These are phyloP conservation scores for Chelon labrosus DNA, from an alignment of 2,797 vertebrate genomes.

Conservation along the genomic window DNA sequence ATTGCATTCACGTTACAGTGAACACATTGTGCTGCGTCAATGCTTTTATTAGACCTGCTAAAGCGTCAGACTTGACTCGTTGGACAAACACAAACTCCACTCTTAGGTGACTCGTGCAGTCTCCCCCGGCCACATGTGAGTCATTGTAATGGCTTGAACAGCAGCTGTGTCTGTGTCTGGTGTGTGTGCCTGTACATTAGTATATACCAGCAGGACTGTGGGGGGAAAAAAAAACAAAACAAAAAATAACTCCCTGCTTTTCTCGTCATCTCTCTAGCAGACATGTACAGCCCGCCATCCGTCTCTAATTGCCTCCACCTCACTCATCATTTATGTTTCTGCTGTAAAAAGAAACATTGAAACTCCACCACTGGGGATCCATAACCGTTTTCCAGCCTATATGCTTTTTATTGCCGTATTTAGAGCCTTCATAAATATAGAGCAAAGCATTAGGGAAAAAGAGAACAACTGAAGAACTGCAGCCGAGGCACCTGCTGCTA, in stretches of 20 bases:
- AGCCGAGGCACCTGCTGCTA: conserved; percentile 71
- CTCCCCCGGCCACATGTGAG: conserved; percentile 61
- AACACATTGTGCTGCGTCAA: conserved; percentile 4
- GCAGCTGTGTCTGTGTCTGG: conserved; percentile 61
- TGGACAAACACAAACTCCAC: conserved; percentile 55
- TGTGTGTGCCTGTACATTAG: conserved; percentile 47
- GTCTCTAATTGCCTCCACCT: conserved; percentile 76
- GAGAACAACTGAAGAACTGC: conserved; percentile 50
- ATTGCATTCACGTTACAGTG: too few species aligned
- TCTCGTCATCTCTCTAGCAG: conserved; percentile 65
- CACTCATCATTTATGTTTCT: conserved; percentile 78
- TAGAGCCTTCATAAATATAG: conserved; percentile 83
- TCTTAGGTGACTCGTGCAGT: conserved; percentile 65
- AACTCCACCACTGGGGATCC: conserved; percentile 77
- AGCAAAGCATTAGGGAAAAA: conserved; percentile 72
- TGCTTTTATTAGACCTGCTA: conserved; percentile 47
- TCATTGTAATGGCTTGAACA: conserved; percentile 74
- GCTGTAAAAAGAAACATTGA: conserved; percentile 75
- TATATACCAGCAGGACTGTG: conserved; percentile 29
- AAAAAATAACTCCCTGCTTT: conserved; percentile 39
- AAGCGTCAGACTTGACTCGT: conserved; percentile 34
- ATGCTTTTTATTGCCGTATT: conserved; percentile 81
- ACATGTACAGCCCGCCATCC: conserved; percentile 61
- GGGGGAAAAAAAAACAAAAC: neutral
- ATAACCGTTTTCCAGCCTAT: conserved; percentile 79